Conservation (phyloP, 1,140 invertebrate species). For the Euborellia annulipes region DNA sequence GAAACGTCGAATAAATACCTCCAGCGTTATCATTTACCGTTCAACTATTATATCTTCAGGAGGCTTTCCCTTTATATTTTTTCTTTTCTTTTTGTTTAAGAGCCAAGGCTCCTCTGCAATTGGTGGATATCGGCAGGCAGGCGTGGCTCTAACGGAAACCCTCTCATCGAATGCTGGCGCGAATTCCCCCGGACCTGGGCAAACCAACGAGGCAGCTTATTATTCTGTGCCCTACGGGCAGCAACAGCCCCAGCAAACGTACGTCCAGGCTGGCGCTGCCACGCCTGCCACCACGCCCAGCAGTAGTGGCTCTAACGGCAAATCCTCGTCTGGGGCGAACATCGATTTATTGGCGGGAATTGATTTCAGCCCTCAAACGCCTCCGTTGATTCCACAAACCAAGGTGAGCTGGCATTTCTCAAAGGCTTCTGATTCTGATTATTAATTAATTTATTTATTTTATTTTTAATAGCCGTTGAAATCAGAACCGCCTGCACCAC, state of each 20-base stretch:
- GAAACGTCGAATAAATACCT: no score
- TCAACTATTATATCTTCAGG: no score
- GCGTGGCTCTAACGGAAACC: neutral
- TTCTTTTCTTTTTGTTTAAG: no score
- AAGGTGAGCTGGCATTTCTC: no score
- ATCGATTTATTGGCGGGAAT: conserved; percentile 61
- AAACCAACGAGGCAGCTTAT: conserved; percentile 35
- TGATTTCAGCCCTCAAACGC: conserved; percentile 54
- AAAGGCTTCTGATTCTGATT: no score
- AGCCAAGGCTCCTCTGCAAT: no score
- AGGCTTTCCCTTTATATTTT: no score
- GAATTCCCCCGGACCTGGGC: conserved; percentile 25
- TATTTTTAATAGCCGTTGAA: no score
- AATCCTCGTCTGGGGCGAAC: conserved; percentile 25
- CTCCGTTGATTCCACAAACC: conserved; percentile 41
- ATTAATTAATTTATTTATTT: no score
- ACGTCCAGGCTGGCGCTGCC: neutral
- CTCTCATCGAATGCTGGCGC: conserved; percentile 11
- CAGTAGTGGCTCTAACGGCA: neutral
- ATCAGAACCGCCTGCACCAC: no score
- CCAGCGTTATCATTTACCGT: no score
- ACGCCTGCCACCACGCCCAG: conserved; percentile 4
- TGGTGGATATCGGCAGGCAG: no score
- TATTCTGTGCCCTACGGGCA: conserved; percentile 20
- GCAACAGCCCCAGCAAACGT: neutral